Conservation (phyloP, 1,140 invertebrate species). For the Bombus impatiens region DNA sequence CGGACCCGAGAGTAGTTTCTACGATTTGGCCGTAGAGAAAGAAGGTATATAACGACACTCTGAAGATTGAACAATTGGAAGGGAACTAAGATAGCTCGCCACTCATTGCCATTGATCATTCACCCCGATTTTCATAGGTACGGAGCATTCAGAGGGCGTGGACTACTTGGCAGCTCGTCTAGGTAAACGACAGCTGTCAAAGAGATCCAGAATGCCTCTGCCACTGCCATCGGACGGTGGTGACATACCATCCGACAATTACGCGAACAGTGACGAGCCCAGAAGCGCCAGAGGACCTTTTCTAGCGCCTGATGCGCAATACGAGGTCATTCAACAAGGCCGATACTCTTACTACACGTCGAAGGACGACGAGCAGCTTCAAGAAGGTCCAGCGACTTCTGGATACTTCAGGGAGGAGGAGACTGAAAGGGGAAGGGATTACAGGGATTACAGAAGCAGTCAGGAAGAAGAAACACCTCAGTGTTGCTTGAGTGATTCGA, state of each 20-base stretch:
- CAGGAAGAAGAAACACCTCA: constrained; percentile 72
- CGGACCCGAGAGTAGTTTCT: constrained; percentile 79
- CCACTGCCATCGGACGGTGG: constrained; percentile 79
- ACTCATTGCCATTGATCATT: not conserved
- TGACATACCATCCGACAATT: constrained; percentile 73
- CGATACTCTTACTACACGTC: constrained; percentile 73
- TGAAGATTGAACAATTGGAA: not conserved
- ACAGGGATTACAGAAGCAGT: constrained; percentile 69
- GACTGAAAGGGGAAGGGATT: constrained; percentile 65
- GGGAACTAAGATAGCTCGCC: not conserved
- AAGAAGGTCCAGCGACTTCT: constrained; percentile 66
- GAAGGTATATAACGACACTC: constrained; percentile 67
- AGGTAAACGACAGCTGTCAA: constrained; percentile 83
- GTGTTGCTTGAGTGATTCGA: constrained; percentile 75
- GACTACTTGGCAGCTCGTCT: constrained; percentile 83
- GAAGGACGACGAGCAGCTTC: constrained; percentile 74
- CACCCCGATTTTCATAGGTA: constrained; percentile 36
- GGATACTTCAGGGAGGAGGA: constrained; percentile 65
- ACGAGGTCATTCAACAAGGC: constrained; percentile 84
- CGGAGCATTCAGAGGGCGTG: constrained; percentile 78
- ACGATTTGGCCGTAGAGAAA: constrained; percentile 79
- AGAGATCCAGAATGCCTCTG: constrained; percentile 83
- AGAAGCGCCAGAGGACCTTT: constrained; percentile 77
- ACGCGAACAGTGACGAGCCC: constrained; percentile 75
- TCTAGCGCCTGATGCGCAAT: constrained; percentile 85